A percentile compares a stretch with the other conserved stretches of the same genome.
phyloP scores from a whole-genome alignment of 2,797 vertebrate species.

The Acanthurus tractus region DNA sequence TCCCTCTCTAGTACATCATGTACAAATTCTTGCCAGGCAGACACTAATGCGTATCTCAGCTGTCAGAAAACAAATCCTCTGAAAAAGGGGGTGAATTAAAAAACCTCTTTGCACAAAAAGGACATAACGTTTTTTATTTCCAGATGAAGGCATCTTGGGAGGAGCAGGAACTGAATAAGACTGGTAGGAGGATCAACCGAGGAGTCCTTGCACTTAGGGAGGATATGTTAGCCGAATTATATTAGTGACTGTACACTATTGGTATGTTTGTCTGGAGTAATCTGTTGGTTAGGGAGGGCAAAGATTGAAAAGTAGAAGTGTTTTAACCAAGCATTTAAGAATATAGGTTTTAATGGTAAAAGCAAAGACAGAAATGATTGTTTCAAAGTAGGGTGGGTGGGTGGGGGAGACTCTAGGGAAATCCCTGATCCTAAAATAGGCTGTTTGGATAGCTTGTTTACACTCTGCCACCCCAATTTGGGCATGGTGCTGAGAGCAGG shows the following conservation, averaged over 20 bases:
- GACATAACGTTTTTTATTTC: not conserved
- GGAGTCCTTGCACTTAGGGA: not conserved
- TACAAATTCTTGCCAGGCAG: constrained; percentile 1
- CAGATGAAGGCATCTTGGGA: constrained; percentile 3
- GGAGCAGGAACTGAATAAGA: constrained; percentile 1
- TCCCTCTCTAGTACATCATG: not conserved
- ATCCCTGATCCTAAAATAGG: constrained; percentile 62
- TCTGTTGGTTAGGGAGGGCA: not conserved
- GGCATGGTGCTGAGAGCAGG: constrained; percentile 56
- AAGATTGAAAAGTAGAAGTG: not conserved
- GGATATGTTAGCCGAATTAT: constrained; percentile 9
- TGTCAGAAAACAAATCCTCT: constrained; percentile 20
- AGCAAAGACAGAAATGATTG: constrained; percentile 5
- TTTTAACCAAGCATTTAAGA: not conserved
- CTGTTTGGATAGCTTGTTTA: constrained; percentile 74
- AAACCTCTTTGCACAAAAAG: not conserved
- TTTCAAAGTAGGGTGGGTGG: not conserved
- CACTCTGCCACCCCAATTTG: constrained; percentile 73
- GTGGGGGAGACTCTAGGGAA: constrained; percentile 37
- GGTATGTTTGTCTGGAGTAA: not conserved
- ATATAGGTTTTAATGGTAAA: constrained; percentile 1
- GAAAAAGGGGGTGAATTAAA: constrained; percentile 16
- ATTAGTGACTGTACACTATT: not conserved
- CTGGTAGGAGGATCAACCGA: not conserved
- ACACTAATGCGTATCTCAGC: constrained; percentile 6